Conservation (phyloP, 2,888 invertebrate genomes). For the Panzeria rudis region DNA sequence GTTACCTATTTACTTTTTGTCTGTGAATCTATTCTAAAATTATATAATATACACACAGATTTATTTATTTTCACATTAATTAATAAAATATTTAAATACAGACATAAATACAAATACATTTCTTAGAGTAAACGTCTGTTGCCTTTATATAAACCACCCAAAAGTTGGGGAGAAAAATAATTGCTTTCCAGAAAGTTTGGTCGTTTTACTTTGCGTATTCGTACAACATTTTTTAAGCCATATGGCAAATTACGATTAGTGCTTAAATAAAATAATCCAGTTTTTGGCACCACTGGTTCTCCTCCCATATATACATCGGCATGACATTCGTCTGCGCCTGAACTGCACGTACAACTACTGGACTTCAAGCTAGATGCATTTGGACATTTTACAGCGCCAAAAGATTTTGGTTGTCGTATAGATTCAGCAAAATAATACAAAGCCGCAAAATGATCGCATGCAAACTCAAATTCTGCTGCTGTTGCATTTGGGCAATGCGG, state of each 20-base stretch:
- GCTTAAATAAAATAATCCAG: slow-evolving; percentile 79
- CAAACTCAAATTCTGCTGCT: slow-evolving; percentile 79
- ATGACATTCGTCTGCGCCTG: slow-evolving; percentile 71
- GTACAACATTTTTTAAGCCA: slow-evolving; percentile 76
- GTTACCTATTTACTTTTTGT: background rate
- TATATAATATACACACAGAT: background rate
- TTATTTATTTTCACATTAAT: slow-evolving; percentile 17
- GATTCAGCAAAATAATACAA: slow-evolving; percentile 81
- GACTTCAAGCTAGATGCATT: slow-evolving; percentile 45
- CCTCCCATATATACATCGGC: slow-evolving; percentile 80
- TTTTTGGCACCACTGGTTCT: slow-evolving; percentile 79
- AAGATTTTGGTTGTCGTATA: slow-evolving; percentile 76
- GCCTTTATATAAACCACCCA: slow-evolving; percentile 53
- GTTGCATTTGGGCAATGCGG: slow-evolving; percentile 82
- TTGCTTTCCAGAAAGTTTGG: slow-evolving; percentile 75
- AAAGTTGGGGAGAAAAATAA: slow-evolving; percentile 56
- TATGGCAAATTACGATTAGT: slow-evolving; percentile 76
- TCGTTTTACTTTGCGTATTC: slow-evolving; percentile 73
- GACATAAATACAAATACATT: background rate
- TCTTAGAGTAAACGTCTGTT: slow-evolving; percentile 37
- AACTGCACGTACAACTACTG: slow-evolving; percentile 50
- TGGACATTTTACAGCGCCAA: slow-evolving; percentile 77
- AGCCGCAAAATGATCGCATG: slow-evolving; percentile 79
- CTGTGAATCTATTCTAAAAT: background rate
- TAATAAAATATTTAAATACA: background rate